Evolutionary conservation across 2,797 vertebrate species (phyloP).

Genomic region (Scolopax bukidnonensis): DNA sequence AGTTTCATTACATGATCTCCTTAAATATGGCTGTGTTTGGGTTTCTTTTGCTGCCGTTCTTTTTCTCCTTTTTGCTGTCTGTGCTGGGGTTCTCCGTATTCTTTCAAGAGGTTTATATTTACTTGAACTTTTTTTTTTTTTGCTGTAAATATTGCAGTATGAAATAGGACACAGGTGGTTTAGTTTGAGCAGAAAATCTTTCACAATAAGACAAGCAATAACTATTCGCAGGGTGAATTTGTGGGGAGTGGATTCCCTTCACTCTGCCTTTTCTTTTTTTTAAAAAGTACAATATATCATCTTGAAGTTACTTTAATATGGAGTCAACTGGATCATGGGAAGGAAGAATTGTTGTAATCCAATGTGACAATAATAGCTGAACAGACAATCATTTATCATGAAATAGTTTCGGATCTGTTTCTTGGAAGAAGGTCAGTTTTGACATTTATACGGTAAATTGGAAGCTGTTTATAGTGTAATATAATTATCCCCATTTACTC

Average conservation of each 20-base stretch:
- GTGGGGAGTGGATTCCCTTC: not conserved
- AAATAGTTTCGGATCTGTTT: not conserved
- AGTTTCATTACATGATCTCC: not conserved
- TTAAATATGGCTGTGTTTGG: not conserved
- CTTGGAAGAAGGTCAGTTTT: not conserved
- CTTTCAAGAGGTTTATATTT: not conserved
- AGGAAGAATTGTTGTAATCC: not conserved
- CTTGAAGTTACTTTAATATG: not conserved
- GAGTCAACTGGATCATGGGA: not conserved
- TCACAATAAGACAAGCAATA: not conserved
- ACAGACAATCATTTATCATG: not conserved
- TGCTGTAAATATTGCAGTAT: not conserved
- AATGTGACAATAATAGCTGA: not conserved
- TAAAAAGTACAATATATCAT: not conserved
- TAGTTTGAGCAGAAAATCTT: not conserved
- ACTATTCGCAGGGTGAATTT: not conserved
- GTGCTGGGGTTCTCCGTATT: not conserved
- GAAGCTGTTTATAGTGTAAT: not conserved
- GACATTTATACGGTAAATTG: not conserved
- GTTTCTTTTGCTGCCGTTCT: not conserved
- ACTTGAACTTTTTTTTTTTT: not conserved
- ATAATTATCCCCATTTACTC: not conserved
- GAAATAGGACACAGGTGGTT: not conserved
- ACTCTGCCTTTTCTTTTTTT: not conserved
- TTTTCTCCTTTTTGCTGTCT: not conserved